A percentile compares a stretch with the other conserved stretches of the same genome.
Evolutionary conservation across 2,888 invertebrate genomes (phyloP).

Genomic region (Andrena trimmerana): DNA sequence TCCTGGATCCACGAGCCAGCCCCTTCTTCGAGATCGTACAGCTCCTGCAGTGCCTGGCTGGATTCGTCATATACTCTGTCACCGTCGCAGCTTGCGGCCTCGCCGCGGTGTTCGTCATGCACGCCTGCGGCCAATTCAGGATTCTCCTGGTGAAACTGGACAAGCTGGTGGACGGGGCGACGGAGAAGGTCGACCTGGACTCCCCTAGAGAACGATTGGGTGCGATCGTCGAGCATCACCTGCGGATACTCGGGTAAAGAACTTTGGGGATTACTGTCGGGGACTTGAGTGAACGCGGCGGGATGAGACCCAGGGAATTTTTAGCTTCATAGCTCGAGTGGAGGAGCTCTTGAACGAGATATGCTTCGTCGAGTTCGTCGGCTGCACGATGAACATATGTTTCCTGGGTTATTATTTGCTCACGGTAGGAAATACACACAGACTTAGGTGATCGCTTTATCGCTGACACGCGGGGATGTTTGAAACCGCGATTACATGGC

Average conservation of each 20-base stretch:
- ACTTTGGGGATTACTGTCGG: not conserved
- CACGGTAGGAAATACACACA: slow-evolving; percentile 71
- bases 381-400: slow-evolving; percentile 81
- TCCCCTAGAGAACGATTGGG: slow-evolving; percentile 51
- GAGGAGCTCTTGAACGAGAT: slow-evolving; percentile 77
- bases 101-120: slow-evolving; percentile 78
- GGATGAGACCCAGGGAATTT: slow-evolving; percentile 16
- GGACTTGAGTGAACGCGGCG: not conserved
- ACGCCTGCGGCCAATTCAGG: slow-evolving; percentile 79
- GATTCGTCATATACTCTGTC: slow-evolving; percentile 76
- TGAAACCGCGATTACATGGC: not conserved
- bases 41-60: slow-evolving; percentile 74
- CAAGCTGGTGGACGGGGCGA: slow-evolving; percentile 58
- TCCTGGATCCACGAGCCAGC: slow-evolving; percentile 73
- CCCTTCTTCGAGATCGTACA: slow-evolving; percentile 80
- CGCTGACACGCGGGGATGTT: too few species aligned
- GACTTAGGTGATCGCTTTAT: not conserved
- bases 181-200: not conserved
- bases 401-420: slow-evolving; percentile 80
- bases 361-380: slow-evolving; percentile 79
- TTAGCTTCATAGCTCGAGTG: slow-evolving; percentile 76
- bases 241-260: slow-evolving; percentile 73
- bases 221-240: slow-evolving; percentile 74
- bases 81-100: slow-evolving; percentile 77
- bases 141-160: slow-evolving; percentile 71